Conservation (phyloP, 2,888 invertebrate species). For the Endotricha flammealis region DNA sequence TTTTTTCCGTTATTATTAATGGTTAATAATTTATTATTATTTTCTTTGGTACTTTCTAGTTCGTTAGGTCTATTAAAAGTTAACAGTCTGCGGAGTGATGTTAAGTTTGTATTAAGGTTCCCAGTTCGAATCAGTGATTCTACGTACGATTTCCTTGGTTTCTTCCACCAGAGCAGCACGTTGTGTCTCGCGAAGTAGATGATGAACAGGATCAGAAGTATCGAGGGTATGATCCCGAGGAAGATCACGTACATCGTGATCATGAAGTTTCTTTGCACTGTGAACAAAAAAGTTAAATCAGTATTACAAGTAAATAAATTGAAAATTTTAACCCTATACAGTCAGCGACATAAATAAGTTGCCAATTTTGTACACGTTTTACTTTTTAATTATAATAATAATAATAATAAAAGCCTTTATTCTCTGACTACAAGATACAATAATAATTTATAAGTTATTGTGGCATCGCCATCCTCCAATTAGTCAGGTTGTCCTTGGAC, state of each 20-base stretch:
- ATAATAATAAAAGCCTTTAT: too few relatives aligned
- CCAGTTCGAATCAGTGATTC: slow-evolving; percentile 24
- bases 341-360: too few relatives aligned
- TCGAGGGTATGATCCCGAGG: slow-evolving; percentile 88
- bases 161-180: slow-evolving; percentile 74
- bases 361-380: too few relatives aligned
- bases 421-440: too few relatives aligned
- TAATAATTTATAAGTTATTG: too few relatives aligned
- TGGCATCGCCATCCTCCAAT: too few relatives aligned
- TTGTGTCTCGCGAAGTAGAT: slow-evolving; percentile 87
- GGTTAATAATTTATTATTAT: too few relatives aligned
- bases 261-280: slow-evolving; percentile 87
- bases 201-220: slow-evolving; percentile 82
- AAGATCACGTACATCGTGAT: slow-evolving; percentile 92
- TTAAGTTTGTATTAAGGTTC: slow-evolving; percentile 17
- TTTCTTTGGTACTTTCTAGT: background rate
- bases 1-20: background rate
- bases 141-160: slow-evolving; percentile 75
- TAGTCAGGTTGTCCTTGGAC: too few relatives aligned
- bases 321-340: too few relatives aligned
- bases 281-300: slow-evolving; percentile 18
- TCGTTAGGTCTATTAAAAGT: slow-evolving; percentile 5
- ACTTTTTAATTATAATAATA: too few relatives aligned
- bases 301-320: slow-evolving; percentile 13
- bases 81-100: slow-evolving; percentile 2